Conservation (phyloP, 2,797 vertebrate species). For the Diplodus sargus region DNA sequence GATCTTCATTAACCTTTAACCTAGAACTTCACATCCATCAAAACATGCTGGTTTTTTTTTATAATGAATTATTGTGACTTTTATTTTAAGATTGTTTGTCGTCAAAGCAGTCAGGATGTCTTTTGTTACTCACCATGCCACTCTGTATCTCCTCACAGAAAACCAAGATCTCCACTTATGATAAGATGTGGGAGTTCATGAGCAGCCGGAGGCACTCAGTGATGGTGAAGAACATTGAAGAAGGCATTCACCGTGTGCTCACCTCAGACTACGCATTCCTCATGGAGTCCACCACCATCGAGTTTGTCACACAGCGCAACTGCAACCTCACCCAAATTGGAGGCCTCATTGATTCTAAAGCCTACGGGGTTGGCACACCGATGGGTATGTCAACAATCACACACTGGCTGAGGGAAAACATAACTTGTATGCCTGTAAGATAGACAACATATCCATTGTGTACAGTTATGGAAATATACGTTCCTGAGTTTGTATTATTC, state of each 20-base stretch:
- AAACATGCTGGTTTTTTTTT: not conserved
- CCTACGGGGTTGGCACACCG: slow-evolving; percentile 96
- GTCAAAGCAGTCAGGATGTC: not conserved
- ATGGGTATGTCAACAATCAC: slow-evolving; percentile 89
- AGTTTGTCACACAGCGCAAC: slow-evolving; percentile 96
- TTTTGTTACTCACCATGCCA: slow-evolving; percentile 8
- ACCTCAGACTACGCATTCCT: slow-evolving; percentile 98
- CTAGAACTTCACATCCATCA: slow-evolving; percentile 21
- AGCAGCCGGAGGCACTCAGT: slow-evolving; percentile 97
- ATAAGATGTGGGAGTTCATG: slow-evolving; percentile 99
- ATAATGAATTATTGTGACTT: not conserved
- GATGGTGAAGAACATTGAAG: slow-evolving; percentile 96
- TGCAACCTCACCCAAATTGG: slow-evolving; percentile 99
- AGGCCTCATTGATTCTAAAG: slow-evolving; percentile 97
- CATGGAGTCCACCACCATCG: slow-evolving; percentile 98
- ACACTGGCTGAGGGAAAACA: not conserved
- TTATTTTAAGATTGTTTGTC: not conserved
- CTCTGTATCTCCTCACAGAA: slow-evolving; percentile 85
- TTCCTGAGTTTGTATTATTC: too few relatives aligned
- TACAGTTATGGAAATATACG: too few relatives aligned
- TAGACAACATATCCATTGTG: too few relatives aligned
- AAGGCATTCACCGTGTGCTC: slow-evolving; percentile 96
- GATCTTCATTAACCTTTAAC: slow-evolving; percentile 23
- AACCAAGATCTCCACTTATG: slow-evolving; percentile 99
- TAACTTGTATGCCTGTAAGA: not conserved